Base-by-base conservation (phyloP, 2,797 vertebrate species). In the Austrolebias charrua region DNA sequence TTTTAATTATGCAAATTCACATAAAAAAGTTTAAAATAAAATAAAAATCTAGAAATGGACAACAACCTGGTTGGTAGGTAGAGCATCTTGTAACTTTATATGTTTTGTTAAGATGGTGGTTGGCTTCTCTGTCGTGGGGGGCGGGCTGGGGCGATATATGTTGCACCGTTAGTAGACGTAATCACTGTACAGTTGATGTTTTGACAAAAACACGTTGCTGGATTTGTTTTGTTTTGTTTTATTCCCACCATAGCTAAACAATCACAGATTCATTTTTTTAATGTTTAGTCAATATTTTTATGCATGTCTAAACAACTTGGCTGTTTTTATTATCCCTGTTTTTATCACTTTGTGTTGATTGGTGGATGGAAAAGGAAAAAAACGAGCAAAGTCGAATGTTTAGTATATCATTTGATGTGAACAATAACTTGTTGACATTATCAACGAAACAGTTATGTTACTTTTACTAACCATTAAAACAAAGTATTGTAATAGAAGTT, bases 321-420 rank as follows among this genome's bases (percentile, higher is more conserved):
- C 94, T 93, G 89, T 86, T 87, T 87, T 88, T 88, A 19, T 74
- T 82, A 84, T 89, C 78, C 81, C 86, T 83, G 66, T 86, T 90
- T 87, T 84, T 90, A 89, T 92, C 89, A 87, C 92, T 87, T 87
- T 93, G 92, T 93, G 90, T 91, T 92, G 87, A 93, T 86, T 91
- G 90, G 75, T 89, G 73, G 63, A 79, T 81, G 45, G 38, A 35
- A 38, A 4, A 16, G 3, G 15, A n/a, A 66, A 71, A n/a, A 66
- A 71, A 64, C 55, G 69, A 43, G 86, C 92, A 90, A 86, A 92
- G 93, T 81, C 92, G 83, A 79, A 88, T 88, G 91, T 60, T 95
- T 94, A 93, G 92, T 95, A 94, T 94, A 93, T 95, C 93, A 94
- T 95, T 96, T 96, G 92, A 94, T 94, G 94, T 95, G 95, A 95